phyloP scores from a whole-genome alignment of 92 coral and sea anemone species.

The Epizoanthus stellaris region DNA sequence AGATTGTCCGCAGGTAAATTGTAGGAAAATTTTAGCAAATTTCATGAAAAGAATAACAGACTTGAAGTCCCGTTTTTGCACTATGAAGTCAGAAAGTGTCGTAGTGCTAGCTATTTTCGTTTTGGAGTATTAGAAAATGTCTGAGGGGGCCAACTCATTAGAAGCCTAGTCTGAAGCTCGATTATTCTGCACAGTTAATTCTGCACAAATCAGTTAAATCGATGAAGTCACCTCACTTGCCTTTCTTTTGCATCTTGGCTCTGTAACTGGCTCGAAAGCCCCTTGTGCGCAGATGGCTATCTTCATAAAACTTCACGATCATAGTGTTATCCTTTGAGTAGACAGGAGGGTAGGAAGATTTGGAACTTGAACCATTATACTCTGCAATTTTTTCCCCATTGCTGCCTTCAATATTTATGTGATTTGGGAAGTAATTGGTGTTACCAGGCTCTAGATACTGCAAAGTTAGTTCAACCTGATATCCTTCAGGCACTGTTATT shows the following conservation, averaged over 20 bases:
- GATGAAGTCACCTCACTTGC: neutral
- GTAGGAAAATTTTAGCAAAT: no score
- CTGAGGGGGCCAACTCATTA: no score
- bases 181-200: neutral
- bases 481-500: conserved; percentile 7
- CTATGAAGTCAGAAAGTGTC: no score
- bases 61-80: no score
- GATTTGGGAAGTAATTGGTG: neutral
- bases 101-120: no score
- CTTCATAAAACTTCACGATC: neutral
- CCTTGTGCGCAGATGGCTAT: neutral
- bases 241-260: neutral
- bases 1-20: no score
- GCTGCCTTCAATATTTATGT: neutral
- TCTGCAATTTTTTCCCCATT: neutral
- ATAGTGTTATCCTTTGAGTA: neutral
- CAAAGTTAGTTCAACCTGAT: neutral
- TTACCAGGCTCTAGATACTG: neutral
- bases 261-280: neutral
- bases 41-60: no score
- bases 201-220: no score
- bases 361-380: neutral
- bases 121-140: no score
- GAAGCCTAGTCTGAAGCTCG: neutral
- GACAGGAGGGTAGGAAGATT: neutral